phyloP scores from a whole-genome alignment of 2,888 invertebrate genomes.

The Brachypterus glaber region DNA sequence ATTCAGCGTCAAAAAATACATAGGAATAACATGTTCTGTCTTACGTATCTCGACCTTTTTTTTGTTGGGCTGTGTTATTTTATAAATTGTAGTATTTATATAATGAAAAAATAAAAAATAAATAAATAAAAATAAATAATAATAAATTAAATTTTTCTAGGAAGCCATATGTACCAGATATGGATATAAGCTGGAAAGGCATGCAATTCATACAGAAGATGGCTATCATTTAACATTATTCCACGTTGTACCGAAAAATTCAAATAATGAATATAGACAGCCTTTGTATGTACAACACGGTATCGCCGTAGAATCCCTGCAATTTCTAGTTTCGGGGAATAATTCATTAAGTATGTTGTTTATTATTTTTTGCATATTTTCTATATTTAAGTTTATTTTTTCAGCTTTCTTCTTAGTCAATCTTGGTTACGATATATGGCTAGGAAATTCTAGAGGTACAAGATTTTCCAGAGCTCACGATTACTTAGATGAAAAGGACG shows the following conservation, averaged over 20 bases:
- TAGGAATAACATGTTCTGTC: too few relatives aligned
- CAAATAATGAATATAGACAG: neutral
- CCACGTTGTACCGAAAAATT: neutral
- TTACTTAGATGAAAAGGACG: neutral
- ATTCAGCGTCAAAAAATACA: too few relatives aligned
- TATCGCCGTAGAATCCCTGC: neutral
- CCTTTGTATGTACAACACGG: slow-evolving; percentile 1
- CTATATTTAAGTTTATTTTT: too few relatives aligned
- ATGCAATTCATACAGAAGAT: neutral
- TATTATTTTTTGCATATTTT: too few relatives aligned
- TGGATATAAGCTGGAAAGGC: too few relatives aligned
- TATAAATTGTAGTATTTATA: neutral
- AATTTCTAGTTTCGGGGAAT: neutral
- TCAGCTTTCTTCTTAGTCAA: neutral
- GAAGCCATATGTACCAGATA: too few relatives aligned
- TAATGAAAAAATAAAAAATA: neutral
- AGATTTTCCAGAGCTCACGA: neutral
- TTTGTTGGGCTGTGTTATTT: too few relatives aligned
- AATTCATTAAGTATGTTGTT: neutral
- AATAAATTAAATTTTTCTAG: too few relatives aligned
- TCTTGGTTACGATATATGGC: neutral
- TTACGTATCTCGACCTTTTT: too few relatives aligned
- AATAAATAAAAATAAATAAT: neutral
- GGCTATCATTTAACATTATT: neutral
- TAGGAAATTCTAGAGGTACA: neutral